A percentile compares a stretch with the other conserved stretches of the same genome.
Conservation (phyloP, 2,797 vertebrate species). For the Dendrocincla tyrannina region DNA sequence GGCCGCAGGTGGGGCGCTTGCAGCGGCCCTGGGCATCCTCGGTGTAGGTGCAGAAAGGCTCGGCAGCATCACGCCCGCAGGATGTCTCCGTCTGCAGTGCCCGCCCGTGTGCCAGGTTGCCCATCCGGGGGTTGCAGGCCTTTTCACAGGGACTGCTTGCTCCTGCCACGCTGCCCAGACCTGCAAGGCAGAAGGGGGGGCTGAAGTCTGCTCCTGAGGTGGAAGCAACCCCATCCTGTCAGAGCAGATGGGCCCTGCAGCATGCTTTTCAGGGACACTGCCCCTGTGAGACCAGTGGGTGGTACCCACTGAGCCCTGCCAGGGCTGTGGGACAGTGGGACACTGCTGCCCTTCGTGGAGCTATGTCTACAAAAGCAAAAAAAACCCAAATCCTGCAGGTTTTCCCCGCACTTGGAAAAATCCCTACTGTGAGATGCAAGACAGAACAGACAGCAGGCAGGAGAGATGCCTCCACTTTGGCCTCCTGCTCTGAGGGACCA, state of each 20-base stretch:
- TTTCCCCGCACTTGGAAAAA: not conserved
- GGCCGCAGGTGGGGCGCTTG: constrained; percentile 76
- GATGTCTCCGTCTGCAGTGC: constrained; percentile 84
- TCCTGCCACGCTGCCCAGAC: constrained; percentile 64
- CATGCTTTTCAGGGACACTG: not conserved
- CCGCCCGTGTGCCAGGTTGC: constrained; percentile 90
- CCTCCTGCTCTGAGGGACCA: rapidly evolving
- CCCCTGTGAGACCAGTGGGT: rapidly evolving
- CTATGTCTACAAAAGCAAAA: not conserved
- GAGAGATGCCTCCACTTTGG: not conserved
- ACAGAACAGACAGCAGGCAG: not conserved
- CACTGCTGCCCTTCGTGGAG: not conserved
- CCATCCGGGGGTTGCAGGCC: constrained; percentile 96
- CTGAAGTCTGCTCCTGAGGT: rapidly evolving
- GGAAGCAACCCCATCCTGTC: rapidly evolving
- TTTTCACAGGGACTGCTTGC: constrained; percentile 85
- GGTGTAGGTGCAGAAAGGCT: constrained; percentile 84
- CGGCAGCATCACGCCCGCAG: constrained; percentile 83
- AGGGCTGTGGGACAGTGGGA: rapidly evolving
- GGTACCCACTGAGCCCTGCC: not conserved
- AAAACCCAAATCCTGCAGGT: not conserved
- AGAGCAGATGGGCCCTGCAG: rapidly evolving
- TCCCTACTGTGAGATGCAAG: not conserved
- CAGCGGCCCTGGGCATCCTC: constrained; percentile 77
- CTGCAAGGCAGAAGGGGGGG: constrained; percentile 53